phyloP scores from a whole-genome alignment of 1,140 invertebrate genomes.

The Psilanteris sp. region DNA sequence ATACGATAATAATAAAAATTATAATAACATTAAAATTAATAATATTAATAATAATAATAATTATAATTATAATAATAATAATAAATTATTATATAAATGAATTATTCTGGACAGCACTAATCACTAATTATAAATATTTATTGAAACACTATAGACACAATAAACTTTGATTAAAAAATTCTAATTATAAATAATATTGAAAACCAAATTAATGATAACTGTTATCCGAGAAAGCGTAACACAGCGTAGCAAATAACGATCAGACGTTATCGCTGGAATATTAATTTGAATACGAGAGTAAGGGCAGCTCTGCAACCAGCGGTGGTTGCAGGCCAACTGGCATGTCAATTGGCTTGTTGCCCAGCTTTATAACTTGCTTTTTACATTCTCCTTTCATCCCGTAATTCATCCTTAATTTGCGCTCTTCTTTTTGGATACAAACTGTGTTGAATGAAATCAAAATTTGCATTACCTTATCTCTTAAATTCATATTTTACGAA shows the following conservation, averaged over 20 bases:
- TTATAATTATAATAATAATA: too few species aligned
- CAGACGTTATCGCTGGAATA: slow-evolving; percentile 70
- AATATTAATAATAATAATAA: too few species aligned
- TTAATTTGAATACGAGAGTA: slow-evolving; percentile 67
- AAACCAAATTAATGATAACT: background rate
- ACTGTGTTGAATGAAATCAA: slow-evolving; percentile 13
- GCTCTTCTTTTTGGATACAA: slow-evolving; percentile 10
- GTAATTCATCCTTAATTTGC: slow-evolving; percentile 11
- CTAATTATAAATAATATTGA: slow-evolving; percentile 20
- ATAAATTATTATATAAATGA: too few species aligned
- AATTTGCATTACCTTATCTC: slow-evolving; percentile 27
- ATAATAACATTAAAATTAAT: too few species aligned
- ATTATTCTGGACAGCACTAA: background rate
- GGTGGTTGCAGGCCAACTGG: slow-evolving; percentile 77
- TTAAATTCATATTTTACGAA: slow-evolving; percentile 11
- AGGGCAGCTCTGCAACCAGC: slow-evolving; percentile 70
- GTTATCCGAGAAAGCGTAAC: slow-evolving; percentile 20
- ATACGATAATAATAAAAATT: too few species aligned
- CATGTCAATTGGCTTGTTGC: slow-evolving; percentile 80
- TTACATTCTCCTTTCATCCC: slow-evolving; percentile 30
- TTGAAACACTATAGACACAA: background rate
- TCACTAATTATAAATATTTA: background rate
- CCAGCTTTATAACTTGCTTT: slow-evolving; percentile 78
- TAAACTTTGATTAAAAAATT: background rate
- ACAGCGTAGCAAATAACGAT: slow-evolving; percentile 73